Percentiles rank a stretch among this genome's conserved stretches.
Conservation (phyloP, 1,140 invertebrate genomes). For the Drosophila tristis region DNA sequence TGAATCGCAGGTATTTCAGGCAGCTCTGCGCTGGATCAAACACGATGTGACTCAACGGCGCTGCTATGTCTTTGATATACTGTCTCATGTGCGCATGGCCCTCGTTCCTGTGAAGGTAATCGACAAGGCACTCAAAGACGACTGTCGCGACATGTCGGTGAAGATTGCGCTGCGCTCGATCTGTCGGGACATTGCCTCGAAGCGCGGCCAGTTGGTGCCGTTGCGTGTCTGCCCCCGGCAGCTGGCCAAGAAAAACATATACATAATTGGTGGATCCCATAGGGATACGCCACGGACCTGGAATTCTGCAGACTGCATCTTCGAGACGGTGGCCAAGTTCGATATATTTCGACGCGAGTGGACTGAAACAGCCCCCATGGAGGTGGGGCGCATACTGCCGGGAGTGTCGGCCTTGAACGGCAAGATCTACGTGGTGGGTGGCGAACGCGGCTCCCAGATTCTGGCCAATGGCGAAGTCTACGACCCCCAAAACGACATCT, state of each 20-base stretch:
- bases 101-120: conserved; percentile 93
- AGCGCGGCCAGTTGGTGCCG: conserved; percentile 91
- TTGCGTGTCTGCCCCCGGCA: conserved; percentile 91
- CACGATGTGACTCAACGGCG: conserved; percentile 92
- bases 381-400: conserved; percentile 94
- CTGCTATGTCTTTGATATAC: conserved; percentile 94
- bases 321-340: conserved; percentile 92
- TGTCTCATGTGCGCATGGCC: conserved; percentile 93
- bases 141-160: conserved; percentile 92
- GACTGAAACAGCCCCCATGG: conserved; percentile 92
- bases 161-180: conserved; percentile 92
- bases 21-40: conserved; percentile 95
- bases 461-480: conserved; percentile 96
- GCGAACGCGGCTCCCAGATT: conserved; percentile 95
- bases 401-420: conserved; percentile 95
- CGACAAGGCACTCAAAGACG: conserved; percentile 91
- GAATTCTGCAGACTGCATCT: conserved; percentile 89
- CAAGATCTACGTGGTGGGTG: conserved; percentile 95
- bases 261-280: conserved; percentile 95
- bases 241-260: conserved; percentile 94
- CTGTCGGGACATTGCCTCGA: conserved; percentile 91
- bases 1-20: conserved; percentile 96
- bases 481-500: conserved; percentile 90
- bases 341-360: conserved; percentile 91
- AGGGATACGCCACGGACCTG: conserved; percentile 87